Conservation (phyloP, 2,888 invertebrate species). For the Omphaloscelis lunosa region DNA sequence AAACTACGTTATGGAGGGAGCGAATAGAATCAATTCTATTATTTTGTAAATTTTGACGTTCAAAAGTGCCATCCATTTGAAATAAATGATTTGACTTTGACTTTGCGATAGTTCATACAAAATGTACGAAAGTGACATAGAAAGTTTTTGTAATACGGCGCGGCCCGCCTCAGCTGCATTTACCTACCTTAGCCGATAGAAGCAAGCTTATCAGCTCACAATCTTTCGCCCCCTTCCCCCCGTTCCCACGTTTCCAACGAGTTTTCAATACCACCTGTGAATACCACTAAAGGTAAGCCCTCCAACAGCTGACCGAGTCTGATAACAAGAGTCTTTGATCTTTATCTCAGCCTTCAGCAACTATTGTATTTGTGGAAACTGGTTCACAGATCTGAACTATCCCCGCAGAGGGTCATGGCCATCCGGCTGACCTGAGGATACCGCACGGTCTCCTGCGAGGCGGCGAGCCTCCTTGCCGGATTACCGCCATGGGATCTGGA, state of each 20-base stretch:
- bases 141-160: neutral
- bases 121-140: neutral
- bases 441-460: no score
- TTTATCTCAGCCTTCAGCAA: slow-evolving; percentile 13
- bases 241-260: slow-evolving; percentile 11
- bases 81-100: no score
- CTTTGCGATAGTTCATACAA: neutral
- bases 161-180: neutral
- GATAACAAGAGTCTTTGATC: slow-evolving; percentile 67
- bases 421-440: no score
- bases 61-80: no score
- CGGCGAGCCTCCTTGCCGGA: no score
- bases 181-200: neutral
- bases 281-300: slow-evolving; percentile 68
- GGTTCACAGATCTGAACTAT: neutral
- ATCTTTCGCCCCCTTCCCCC: neutral
- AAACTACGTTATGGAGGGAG: no score
- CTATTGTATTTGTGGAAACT: slow-evolving; percentile 6
- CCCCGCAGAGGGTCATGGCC: no score
- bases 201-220: slow-evolving; percentile 8
- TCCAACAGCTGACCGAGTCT: slow-evolving; percentile 70
- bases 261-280: slow-evolving; percentile 50
- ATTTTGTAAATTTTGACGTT: no score
- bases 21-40: no score
- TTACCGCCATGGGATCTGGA: no score